Evolutionary conservation across 53 echinoderm and acorn worm species (phyloP).

Genomic region (Paracentrotus lividus): DNA sequence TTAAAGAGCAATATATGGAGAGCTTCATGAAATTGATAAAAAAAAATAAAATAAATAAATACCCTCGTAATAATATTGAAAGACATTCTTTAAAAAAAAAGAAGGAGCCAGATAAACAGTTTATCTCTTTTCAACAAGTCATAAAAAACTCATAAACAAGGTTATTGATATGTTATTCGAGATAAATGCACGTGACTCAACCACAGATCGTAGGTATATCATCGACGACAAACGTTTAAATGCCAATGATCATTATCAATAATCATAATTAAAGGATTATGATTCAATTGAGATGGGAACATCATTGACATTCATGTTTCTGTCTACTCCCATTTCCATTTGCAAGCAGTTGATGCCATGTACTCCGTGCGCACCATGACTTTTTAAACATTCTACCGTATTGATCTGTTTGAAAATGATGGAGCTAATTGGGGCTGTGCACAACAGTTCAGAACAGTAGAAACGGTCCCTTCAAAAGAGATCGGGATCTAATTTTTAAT

Average conservation of each 20-base stretch:
- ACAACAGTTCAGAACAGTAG: neutral
- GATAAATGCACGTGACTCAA: no score
- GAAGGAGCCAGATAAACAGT: no score
- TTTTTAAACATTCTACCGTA: neutral
- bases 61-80: no score
- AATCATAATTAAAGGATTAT: neutral
- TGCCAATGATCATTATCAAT: neutral
- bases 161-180: no score
- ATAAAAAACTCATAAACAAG: no score
- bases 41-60: no score
- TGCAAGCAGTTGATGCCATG: neutral
- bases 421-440: neutral
- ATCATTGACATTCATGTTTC: neutral
- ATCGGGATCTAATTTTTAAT: neutral
- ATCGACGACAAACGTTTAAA: neutral
- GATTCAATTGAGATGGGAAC: neutral
- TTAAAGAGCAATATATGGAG: no score
- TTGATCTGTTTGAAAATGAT: neutral
- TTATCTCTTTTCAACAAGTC: no score
- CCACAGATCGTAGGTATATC: no score
- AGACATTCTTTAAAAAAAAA: no score
- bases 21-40: no score
- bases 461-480: neutral
- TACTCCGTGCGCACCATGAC: neutral
- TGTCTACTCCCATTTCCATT: neutral